phyloP scores from a whole-genome alignment of 2,797 vertebrate genomes.

The Siniperca scherzeri region DNA sequence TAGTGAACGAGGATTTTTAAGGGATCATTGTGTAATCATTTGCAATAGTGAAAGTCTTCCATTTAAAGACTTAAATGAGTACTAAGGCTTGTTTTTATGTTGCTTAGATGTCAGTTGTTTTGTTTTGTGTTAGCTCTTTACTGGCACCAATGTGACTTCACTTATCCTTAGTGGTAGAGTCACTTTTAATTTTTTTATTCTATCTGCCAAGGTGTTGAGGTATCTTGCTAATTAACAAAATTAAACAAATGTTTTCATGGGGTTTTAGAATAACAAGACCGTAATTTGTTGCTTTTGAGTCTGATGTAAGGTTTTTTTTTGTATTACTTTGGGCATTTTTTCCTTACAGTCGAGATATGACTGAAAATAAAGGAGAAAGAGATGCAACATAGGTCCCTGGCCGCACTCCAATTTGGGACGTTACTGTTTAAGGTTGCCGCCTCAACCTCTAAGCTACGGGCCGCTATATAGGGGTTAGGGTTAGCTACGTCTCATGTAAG shows the following conservation, averaged over 20 bases:
- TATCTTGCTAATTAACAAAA: background rate
- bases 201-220: background rate
- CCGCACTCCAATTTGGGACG: background rate
- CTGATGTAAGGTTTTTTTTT: too few relatives aligned
- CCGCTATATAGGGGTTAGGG: background rate
- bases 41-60: background rate
- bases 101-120: slow-evolving; percentile 3
- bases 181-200: background rate
- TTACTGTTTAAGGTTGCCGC: background rate
- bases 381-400: background rate
- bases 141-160: background rate
- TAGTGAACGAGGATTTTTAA: background rate
- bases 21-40: background rate
- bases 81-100: background rate
- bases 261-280: background rate
- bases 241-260: background rate
- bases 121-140: background rate
- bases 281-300: background rate
- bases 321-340: background rate
- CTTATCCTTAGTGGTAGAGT: background rate
- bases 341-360: background rate
- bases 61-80: slow-evolving; percentile 18
- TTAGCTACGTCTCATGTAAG: background rate
- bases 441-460: background rate
- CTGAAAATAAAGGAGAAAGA: slow-evolving; percentile 5